Conservation (phyloP, 1,140 invertebrate genomes). For the Forficula auricularia region DNA sequence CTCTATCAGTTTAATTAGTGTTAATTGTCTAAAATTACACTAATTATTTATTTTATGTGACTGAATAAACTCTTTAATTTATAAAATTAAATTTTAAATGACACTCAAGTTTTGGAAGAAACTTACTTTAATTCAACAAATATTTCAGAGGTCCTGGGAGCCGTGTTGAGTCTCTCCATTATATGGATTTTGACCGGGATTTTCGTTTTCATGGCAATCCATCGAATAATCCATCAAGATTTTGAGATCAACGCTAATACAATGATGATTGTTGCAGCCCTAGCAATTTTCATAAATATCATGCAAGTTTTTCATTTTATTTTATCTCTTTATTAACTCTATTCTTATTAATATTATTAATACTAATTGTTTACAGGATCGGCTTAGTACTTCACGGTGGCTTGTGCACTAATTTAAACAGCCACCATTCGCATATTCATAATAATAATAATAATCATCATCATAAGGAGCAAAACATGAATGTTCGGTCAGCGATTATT, state of each 20-base stretch:
- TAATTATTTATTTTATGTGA: too few relatives aligned
- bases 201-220: conserved; percentile 61
- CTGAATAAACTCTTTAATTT: too few relatives aligned
- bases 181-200: conserved; percentile 80
- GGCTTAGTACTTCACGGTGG: conserved; percentile 52
- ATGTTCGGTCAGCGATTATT: conserved; percentile 75
- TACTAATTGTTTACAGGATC: conserved; percentile 36
- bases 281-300: conserved; percentile 71
- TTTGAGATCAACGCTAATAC: conserved; percentile 65
- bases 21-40: too few relatives aligned
- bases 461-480: conserved; percentile 47
- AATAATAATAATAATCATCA: conserved; percentile 10
- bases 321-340: not conserved
- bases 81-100: too few relatives aligned
- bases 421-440: conserved; percentile 23
- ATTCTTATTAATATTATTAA: conserved; percentile 9
- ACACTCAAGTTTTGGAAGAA: too few relatives aligned
- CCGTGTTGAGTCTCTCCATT: conserved; percentile 37
- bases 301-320: conserved; percentile 38
- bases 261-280: conserved; percentile 71
- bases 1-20: too few relatives aligned
- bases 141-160: conserved; percentile 43
- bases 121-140: too few relatives aligned
- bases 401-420: conserved; percentile 25
- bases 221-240: conserved; percentile 47